Evolutionary conservation across 1,140 invertebrate genomes (phyloP), one percentile per base, ranked within the genome.

Genomic region (Scaptomyza hsui): DNA sequence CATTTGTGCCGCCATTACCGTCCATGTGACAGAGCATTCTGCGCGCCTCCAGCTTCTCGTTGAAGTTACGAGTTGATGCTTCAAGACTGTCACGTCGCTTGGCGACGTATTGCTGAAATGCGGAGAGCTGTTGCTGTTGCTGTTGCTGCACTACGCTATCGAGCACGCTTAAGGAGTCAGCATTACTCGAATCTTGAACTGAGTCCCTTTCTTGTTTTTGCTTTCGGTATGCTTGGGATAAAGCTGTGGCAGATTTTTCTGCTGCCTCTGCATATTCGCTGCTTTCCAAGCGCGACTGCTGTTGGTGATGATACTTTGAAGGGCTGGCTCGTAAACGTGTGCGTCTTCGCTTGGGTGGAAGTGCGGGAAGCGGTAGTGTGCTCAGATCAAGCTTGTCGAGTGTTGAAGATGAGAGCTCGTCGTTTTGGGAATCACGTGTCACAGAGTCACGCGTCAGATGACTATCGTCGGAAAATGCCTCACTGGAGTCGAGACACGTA

Each of bases 11-110:
- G 12, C 72, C 57, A 47, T 56, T 59, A 56, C 75, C 75, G 39
- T 71, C 75, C 60, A 89, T 78, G 24, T 91, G 89, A 68, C 79
- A 90, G 60, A 91, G 89, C 90, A 91, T 91, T 75, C 75, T 89
- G 48, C 90, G 88, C 37, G 89, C 78, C 74, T 91, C 90, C 67
- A 91, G 86, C 56, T 91, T 91, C 69, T 91, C 89, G 86, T 91
- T 90, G 41, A 91, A 91, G 49, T 76, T 82, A 32, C 89, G 86
- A 37, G 90, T 79, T 4, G 89, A 91, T 42, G 89, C 86, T 56
- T 91, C 89, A 9, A 91, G 72, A 69, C 89, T 91, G 53, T 91
- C 89, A 1, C 89, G 75, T 48, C 89, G 78, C 73, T 89, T 90
- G 10, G 89, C 89, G n/a, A 86, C 86, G 89, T 91, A 91, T 49